Evolutionary conservation across 2,797 vertebrate genomes (phyloP).

Genomic region (Simalia tracyae): DNA sequence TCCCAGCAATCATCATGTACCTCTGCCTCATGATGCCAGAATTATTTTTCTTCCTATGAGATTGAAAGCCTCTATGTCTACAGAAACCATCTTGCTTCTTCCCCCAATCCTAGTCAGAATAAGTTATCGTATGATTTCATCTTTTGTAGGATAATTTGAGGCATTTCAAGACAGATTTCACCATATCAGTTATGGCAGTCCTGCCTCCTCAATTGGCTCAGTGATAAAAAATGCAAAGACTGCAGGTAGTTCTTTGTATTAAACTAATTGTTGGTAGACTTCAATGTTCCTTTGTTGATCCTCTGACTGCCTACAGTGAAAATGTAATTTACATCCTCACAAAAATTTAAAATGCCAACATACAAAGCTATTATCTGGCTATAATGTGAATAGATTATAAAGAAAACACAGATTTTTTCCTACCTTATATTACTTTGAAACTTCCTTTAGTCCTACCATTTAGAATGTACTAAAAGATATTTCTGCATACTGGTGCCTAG

Average conservation of each 20-base stretch:
- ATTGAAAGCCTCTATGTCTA: too few species aligned
- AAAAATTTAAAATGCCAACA: background rate
- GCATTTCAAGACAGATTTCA: too few species aligned
- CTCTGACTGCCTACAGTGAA: background rate
- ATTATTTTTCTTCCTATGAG: too few species aligned
- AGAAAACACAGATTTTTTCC: background rate
- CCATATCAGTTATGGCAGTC: background rate
- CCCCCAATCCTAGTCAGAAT: too few species aligned
- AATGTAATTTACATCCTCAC: background rate
- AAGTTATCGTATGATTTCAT: too few species aligned
- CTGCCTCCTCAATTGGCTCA: background rate
- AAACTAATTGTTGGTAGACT: background rate
- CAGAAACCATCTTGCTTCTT: too few species aligned
- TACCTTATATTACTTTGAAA: background rate
- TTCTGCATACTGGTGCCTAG: background rate
- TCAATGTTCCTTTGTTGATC: background rate
- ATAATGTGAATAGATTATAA: background rate
- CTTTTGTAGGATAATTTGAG: too few species aligned
- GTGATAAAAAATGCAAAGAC: background rate
- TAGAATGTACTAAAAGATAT: background rate
- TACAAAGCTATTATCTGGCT: background rate
- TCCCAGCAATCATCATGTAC: too few species aligned
- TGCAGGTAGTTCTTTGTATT: background rate
- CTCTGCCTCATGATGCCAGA: too few species aligned
- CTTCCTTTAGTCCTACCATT: background rate